Percentiles rank a stretch among this genome's conserved stretches.
These are phyloP conservation scores for Mylabris phalerata DNA, from an alignment of 1,140 invertebrate genomes.

Conservation along the genomic window DNA sequence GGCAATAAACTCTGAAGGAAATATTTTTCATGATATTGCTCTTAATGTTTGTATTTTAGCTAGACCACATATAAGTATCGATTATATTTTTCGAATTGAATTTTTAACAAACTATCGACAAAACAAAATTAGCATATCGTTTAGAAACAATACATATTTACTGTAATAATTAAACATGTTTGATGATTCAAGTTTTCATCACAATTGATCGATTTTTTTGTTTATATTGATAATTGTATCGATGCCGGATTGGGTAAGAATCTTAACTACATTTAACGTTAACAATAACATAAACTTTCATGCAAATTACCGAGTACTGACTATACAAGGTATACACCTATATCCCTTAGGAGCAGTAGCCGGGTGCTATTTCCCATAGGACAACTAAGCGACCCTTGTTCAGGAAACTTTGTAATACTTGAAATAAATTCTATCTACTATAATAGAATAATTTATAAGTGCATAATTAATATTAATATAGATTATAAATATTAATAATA, in stretches of 20 bases:
- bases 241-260: slow-evolving; percentile 1
- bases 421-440: slow-evolving; percentile 7
- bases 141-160: too few relatives aligned
- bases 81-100: too few relatives aligned
- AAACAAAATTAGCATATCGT: too few relatives aligned
- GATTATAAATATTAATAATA: background rate
- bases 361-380: slow-evolving; percentile 9
- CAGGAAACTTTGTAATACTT: slow-evolving; percentile 13
- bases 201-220: too few relatives aligned
- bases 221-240: background rate
- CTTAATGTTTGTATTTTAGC: slow-evolving; percentile 18
- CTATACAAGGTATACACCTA: slow-evolving; percentile 10
- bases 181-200: too few relatives aligned
- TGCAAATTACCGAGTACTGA: slow-evolving; percentile 14
- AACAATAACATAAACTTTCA: slow-evolving; percentile 22
- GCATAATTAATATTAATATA: slow-evolving; percentile 13
- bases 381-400: slow-evolving; percentile 16
- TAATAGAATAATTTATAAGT: slow-evolving; percentile 13
- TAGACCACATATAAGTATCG: too few relatives aligned
- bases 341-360: slow-evolving; percentile 8
- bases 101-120: too few relatives aligned
- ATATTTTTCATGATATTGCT: slow-evolving; percentile 6
- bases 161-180: too few relatives aligned
- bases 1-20: slow-evolving; percentile 11
- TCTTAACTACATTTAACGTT: slow-evolving; percentile 17